Percentiles rank a stretch among this genome's conserved stretches.
Evolutionary conservation across 2,888 invertebrate genomes (phyloP).

Genomic region (Drosophila ezoana): DNA sequence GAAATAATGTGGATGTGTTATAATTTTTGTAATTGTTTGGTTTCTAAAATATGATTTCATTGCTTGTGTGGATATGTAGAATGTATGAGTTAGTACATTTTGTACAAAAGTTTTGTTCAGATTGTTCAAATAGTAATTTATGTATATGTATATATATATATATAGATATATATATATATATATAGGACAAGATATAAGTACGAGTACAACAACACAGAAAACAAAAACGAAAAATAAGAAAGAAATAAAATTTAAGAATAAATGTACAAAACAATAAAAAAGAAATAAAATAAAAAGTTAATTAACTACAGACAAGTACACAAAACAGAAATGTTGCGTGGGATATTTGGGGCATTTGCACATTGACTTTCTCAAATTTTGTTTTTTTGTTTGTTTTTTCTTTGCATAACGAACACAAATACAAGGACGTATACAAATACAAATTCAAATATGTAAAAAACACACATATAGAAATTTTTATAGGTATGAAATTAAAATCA

Average conservation of each 20-base stretch:
- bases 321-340: slow-evolving; percentile 44
- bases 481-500: slow-evolving; percentile 36
- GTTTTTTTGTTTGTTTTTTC: slow-evolving; percentile 10
- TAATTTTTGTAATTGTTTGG: neutral
- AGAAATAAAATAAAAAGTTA: slow-evolving; percentile 22
- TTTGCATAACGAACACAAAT: slow-evolving; percentile 46
- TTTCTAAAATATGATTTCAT: slow-evolving; percentile 33
- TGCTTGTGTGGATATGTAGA: slow-evolving; percentile 20
- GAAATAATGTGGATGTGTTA: slow-evolving; percentile 14
- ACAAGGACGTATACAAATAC: slow-evolving; percentile 43
- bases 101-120: slow-evolving; percentile 35
- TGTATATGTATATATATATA: slow-evolving; percentile 1
- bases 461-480: slow-evolving; percentile 59
- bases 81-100: slow-evolving; percentile 31
- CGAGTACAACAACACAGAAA: slow-evolving; percentile 69
- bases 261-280: slow-evolving; percentile 46
- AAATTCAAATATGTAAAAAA: slow-evolving; percentile 18
- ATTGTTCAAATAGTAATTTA: slow-evolving; percentile 5
- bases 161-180: neutral
- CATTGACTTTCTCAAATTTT: slow-evolving; percentile 37
- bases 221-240: slow-evolving; percentile 56
- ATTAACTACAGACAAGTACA: slow-evolving; percentile 62
- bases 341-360: slow-evolving; percentile 45
- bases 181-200: slow-evolving; percentile 17
- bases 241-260: slow-evolving; percentile 42